Percentiles rank a stretch among this genome's conserved stretches.
phyloP scores from a whole-genome alignment of 1,140 invertebrate genomes.

The Oncopodura yosiiana region DNA sequence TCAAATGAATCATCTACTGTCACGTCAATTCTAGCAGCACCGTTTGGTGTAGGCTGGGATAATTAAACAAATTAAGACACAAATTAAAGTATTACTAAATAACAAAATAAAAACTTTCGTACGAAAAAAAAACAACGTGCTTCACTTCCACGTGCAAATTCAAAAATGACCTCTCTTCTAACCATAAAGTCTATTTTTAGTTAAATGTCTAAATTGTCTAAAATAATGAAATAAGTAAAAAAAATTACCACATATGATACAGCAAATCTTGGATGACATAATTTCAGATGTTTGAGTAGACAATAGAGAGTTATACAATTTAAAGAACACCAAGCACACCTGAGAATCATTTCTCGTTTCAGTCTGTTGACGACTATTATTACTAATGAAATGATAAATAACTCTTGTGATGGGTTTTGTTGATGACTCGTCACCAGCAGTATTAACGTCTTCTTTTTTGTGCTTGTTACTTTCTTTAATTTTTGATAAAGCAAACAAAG shows the following conservation, averaged over 20 bases:
- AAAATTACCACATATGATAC: slow-evolving; percentile 78
- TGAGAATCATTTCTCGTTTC: slow-evolving; percentile 82
- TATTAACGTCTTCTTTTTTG: too few relatives aligned
- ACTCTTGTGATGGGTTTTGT: too few relatives aligned
- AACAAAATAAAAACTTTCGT: neutral
- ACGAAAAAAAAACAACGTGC: neutral
- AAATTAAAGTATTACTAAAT: slow-evolving; percentile 4
- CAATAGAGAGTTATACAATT: slow-evolving; percentile 80
- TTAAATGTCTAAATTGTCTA: neutral
- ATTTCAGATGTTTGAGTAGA: slow-evolving; percentile 72
- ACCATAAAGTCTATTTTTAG: neutral
- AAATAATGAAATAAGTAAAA: neutral
- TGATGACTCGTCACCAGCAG: too few relatives aligned
- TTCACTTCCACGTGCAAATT: neutral
- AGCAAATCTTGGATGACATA: slow-evolving; percentile 85
- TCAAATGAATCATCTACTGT: slow-evolving; percentile 91
- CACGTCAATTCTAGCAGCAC: slow-evolving; percentile 76
- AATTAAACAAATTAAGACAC: slow-evolving; percentile 2
- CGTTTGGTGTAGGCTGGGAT: slow-evolving; percentile 62
- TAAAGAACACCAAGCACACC: slow-evolving; percentile 89
- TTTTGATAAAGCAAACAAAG: too few relatives aligned
- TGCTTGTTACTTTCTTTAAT: too few relatives aligned
- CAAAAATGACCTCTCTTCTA: neutral
- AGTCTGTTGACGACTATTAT: slow-evolving; percentile 87
- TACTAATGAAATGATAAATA: slow-evolving; percentile 91